These are phyloP conservation scores for Podarcis siculus DNA, from an alignment of 2,797 vertebrate genomes.

Conservation along the genomic window DNA sequence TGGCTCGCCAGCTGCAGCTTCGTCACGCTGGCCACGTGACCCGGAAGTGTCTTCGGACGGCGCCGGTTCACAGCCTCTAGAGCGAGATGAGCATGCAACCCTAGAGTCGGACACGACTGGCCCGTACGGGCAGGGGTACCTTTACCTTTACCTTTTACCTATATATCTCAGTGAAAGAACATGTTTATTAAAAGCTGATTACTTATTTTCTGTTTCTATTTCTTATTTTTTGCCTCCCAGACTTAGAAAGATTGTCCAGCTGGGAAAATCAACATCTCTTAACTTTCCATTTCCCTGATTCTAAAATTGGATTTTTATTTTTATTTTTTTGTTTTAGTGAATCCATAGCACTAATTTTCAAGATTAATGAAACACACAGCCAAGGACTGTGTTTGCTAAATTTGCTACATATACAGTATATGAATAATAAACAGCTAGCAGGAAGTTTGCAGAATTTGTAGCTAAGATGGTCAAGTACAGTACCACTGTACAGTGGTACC, in stretches of 20 bases:
- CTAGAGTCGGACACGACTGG: no score
- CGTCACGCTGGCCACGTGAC: no score
- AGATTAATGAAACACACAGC: not conserved
- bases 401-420: not conserved
- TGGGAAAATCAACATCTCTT: not conserved
- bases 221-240: not conserved
- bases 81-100: no score
- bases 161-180: not conserved
- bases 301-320: not conserved
- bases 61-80: no score
- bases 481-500: no score
- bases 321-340: not conserved
- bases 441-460: not conserved
- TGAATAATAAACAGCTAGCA: not conserved
- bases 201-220: not conserved
- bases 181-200: not conserved
- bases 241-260: not conserved
- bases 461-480: not conserved
- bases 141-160: not conserved
- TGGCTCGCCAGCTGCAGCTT: no score
- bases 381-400: not conserved
- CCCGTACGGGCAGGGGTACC: no score
- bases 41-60: no score
- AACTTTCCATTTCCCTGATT: not conserved
- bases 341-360: not conserved